Conservation (phyloP, 2,113 vertebrate genomes). For the Vanacampus margaritifer region DNA sequence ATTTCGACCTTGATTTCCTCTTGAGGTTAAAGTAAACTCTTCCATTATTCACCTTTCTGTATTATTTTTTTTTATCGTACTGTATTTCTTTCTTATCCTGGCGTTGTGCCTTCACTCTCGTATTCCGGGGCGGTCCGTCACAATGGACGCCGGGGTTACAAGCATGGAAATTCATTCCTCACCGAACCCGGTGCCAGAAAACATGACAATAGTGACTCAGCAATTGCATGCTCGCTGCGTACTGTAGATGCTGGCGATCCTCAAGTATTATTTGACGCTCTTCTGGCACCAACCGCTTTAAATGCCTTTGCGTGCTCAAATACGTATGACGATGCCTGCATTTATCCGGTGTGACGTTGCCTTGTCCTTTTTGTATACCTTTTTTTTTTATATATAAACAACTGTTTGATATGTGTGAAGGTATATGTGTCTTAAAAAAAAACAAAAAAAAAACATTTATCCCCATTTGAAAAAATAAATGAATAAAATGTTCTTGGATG, state of each 20-base stretch:
- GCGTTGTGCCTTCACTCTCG: conserved; percentile 32
- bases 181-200: conserved; percentile 24
- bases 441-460: conserved; percentile 54
- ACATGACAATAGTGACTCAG: conserved; percentile 26
- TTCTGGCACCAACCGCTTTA: conserved; percentile 20
- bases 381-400: conserved; percentile 61
- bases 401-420: conserved; percentile 65
- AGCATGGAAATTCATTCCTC: conserved; percentile 37
- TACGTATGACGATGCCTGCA: conserved; percentile 32
- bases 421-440: conserved; percentile 56
- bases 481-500: conserved; percentile 31
- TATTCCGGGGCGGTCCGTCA: conserved; percentile 24
- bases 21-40: conserved; percentile 36
- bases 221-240: conserved; percentile 48
- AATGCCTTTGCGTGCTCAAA: conserved; percentile 35
- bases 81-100: conserved; percentile 43
- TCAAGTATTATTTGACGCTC: conserved; percentile 34
- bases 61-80: conserved; percentile 26
- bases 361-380: conserved; percentile 47
- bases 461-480: conserved; percentile 51
- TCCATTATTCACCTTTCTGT: conserved; percentile 46
- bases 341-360: conserved; percentile 47
- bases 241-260: conserved; percentile 34
- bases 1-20: conserved; percentile 13
- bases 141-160: conserved; percentile 35